Evolutionary conservation across 2,797 vertebrate genomes (phyloP), one percentile per base, ranked within the genome.

Genomic region (Ctenopoma kingsleyae): DNA sequence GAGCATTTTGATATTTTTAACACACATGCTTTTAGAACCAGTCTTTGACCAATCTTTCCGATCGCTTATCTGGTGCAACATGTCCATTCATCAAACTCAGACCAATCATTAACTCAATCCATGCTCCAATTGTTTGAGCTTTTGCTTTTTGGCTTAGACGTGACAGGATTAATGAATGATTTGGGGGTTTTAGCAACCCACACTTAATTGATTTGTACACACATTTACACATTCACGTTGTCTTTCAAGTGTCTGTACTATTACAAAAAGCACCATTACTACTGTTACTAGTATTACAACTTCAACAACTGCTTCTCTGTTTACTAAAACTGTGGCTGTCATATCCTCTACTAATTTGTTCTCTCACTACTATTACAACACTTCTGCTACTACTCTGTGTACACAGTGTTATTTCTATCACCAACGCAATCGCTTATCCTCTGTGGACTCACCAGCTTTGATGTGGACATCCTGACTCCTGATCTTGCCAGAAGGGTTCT

Each of bases 401-500:
- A 13, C 32, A 35, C 56, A 13, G 8, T 22, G 9, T 17, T 51
- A 6, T 13, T 19, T 25, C n/a, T 0, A 3, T 65, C 17, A 0
- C 16, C 1, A 0, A 1, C 8, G 35, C 8, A 20, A 47, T 3
- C 9, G 23, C 13, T 11, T 11, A 17, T 60, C 44, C 49, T 69
- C 49, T 27, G 41, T 54, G 57, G 27, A 95, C 97, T 97, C 82
- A 99, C 98, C 98, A 71, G 98, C 98, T 95, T 99, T 99, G 96
- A 99, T 98, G 95, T 98, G 98, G 94, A 99, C 96, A 96, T 99
- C 98, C 95, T 99, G 98, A 95, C 98, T 99, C 92, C 98, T 95
- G 84, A 99, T 99, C 97, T 99, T 99, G 94, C 98, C 98, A 95
- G 98, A 97, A 93, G 96, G 98, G 94, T 99, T 99, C 93, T 99